Base-by-base conservation (phyloP, 30 jellyfish, hydroid and myxozoan species). In the Aurelia coerulea region DNA sequence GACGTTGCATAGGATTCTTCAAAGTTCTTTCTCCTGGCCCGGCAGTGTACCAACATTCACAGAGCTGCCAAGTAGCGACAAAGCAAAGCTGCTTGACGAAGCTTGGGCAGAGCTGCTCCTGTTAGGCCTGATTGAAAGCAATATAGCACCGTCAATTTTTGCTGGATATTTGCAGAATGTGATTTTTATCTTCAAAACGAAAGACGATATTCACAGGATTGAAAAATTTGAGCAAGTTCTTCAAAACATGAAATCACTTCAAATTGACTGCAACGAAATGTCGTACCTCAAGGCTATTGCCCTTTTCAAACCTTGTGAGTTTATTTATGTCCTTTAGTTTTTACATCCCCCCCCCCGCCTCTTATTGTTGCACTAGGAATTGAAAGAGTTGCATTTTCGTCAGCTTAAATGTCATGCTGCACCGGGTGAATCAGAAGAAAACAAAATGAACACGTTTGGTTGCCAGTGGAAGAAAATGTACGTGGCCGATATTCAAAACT, bases 301-400 rank as follows among this genome's bases (percentile, higher is more conserved):
- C 14, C 74, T 93, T 18, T 88, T 93, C 83, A 88, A 83, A 37
- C 98, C 98, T 34, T 75, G 98, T 93, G 83, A 80, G 97, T 80
- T 39, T 13, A 50, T 10, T 54, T 5, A 17, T 14, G 11, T 5
- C 56, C 56, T 46, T 4, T 37, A 37, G 29, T 5, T 37, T 37
- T 37, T 37, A 37, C 49, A 37, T 37, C 5, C 49, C 49, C 5
- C 49, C 49, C 49, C 5, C 5, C 49, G 3, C 49, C 49, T 37
- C 5, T 23, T 23, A 23, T 23, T 42, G 4, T 42, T 42, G 1
- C 53, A 42, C 53, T 0, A 42, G 53, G 3, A 42, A 42, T 42
- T 42, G 53, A 42, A 5, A 42, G 53, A 42, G 5, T 10, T 46
- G 56, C 0, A 46, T 46, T 9, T 39, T 39, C 6, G 1, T 39